Conservation (phyloP, 2,797 vertebrate species). For the Mormyrops attenuatus region DNA sequence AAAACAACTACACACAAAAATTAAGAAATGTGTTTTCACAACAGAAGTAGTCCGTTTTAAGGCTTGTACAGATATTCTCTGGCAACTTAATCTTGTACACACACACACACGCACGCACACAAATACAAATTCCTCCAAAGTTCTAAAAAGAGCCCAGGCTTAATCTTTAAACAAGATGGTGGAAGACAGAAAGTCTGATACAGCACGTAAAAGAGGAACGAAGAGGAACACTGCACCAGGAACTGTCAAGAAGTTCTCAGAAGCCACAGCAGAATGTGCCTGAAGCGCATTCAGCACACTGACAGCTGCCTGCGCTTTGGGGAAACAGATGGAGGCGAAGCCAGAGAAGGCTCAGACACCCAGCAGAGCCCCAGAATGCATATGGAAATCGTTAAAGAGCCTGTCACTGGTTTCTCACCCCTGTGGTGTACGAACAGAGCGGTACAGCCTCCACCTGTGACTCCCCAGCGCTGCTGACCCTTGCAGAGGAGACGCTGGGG, state of each 20-base stretch:
- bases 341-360: conserved; percentile 39
- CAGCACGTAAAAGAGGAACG: background rate
- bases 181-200: background rate
- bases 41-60: background rate
- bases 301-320: conserved; percentile 49
- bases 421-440: background rate
- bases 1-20: background rate
- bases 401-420: background rate
- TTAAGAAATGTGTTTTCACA: background rate
- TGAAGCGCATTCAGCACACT: conserved; percentile 53
- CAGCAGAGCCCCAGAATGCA: conserved; percentile 26
- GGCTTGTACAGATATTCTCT: background rate
- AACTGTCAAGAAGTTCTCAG: conserved; percentile 6
- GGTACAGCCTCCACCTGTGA: background rate
- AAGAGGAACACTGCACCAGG: background rate
- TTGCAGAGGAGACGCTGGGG: conserved; percentile 22
- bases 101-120: background rate
- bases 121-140: background rate
- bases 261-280: background rate
- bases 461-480: background rate
- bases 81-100: background rate
- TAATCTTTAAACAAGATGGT: background rate
- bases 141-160: background rate
- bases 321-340: conserved; percentile 45
- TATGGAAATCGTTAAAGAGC: conserved; percentile 13